phyloP scores from a whole-genome alignment of 2,113 vertebrate genomes.

The Origma solitaria region DNA sequence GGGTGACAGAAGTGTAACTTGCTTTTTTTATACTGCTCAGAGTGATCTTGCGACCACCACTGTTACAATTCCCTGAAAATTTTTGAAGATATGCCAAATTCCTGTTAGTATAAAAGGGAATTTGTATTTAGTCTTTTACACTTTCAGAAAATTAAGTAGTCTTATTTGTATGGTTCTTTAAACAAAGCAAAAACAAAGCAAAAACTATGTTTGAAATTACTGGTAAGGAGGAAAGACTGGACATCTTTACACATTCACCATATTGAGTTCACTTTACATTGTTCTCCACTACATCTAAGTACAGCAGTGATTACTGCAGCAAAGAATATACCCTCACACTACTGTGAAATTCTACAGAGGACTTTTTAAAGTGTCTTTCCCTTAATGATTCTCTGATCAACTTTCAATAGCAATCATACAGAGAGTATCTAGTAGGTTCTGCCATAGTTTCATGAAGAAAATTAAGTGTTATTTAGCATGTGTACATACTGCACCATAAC shows the following conservation, averaged over 20 bases:
- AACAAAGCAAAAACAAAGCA: not conserved
- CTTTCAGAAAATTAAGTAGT: not conserved
- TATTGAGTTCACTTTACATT: not conserved
- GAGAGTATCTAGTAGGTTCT: not conserved
- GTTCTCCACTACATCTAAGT: not conserved
- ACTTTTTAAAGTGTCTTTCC: not conserved
- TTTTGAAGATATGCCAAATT: not conserved
- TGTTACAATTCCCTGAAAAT: not conserved
- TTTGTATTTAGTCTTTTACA: not conserved
- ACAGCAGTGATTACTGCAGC: not conserved
- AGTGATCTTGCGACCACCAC: not conserved
- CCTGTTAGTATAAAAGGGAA: not conserved
- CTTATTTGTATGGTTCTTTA: not conserved
- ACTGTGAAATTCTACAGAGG: slow-evolving; percentile 13
- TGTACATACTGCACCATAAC: not conserved
- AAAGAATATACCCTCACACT: not conserved
- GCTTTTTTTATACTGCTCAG: not conserved
- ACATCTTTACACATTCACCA: not conserved
- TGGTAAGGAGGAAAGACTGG: not conserved
- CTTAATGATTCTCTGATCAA: not conserved
- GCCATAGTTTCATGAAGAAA: not conserved
- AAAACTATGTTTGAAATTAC: not conserved
- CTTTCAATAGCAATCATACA: not conserved
- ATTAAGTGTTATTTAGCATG: not conserved
- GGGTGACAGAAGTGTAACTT: not conserved